phyloP scores from a whole-genome alignment of 64 coral and sea anemone species.

The Porites australiensis region DNA sequence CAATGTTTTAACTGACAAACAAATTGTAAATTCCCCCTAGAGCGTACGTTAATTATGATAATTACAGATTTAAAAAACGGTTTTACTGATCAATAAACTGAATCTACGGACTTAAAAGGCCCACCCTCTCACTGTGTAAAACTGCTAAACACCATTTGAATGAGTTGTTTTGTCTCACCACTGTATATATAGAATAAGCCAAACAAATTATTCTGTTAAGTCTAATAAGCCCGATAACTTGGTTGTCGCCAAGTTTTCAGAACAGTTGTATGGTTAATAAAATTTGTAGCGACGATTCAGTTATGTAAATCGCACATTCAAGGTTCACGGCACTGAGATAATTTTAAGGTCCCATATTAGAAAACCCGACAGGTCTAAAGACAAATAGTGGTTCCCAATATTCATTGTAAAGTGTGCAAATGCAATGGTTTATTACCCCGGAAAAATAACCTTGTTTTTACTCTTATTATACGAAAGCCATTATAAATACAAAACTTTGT shows the following conservation, averaged over 20 bases:
- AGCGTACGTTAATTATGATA: too few relatives aligned
- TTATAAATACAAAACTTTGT: neutral
- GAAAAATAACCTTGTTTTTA: slow-evolving; percentile 7
- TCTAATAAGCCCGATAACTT: too few relatives aligned
- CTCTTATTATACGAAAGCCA: neutral
- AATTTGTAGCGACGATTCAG: neutral
- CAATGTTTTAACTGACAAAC: too few relatives aligned
- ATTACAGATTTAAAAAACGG: too few relatives aligned
- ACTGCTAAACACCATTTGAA: too few relatives aligned
- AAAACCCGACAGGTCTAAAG: slow-evolving; percentile 3
- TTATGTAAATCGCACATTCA: neutral
- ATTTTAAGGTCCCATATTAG: neutral
- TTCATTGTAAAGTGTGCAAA: neutral
- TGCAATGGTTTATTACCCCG: neutral
- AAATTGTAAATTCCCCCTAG: too few relatives aligned
- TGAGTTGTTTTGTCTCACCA: too few relatives aligned
- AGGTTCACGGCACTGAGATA: neutral
- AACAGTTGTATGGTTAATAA: neutral
- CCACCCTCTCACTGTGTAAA: too few relatives aligned
- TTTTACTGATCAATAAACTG: too few relatives aligned
- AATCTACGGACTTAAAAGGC: too few relatives aligned
- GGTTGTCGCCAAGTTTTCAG: neutral
- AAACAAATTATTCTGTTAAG: too few relatives aligned
- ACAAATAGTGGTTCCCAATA: neutral
- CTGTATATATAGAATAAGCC: too few relatives aligned